phyloP scores from a whole-genome alignment of 2,888 invertebrate genomes.

The Entomobrya multifasciata region DNA sequence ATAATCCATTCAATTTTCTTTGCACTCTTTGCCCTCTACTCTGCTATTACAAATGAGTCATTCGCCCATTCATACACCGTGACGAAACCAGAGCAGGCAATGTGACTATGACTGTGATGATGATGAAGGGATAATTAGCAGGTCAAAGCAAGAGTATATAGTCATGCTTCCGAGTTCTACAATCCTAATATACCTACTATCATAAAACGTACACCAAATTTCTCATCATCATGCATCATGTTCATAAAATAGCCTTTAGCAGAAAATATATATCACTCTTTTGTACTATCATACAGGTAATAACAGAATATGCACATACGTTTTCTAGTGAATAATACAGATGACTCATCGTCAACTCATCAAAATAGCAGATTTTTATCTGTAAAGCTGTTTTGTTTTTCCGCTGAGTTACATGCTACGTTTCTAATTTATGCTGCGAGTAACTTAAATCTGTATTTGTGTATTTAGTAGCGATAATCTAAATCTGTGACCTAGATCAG shows the following conservation, averaged over 20 bases:
- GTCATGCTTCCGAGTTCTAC: not conserved
- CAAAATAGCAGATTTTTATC: slow-evolving; percentile 23
- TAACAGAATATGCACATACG: too few relatives aligned
- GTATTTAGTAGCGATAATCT: not conserved
- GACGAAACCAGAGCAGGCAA: slow-evolving; percentile 32
- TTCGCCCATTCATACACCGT: slow-evolving; percentile 14
- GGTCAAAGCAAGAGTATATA: slow-evolving; percentile 4
- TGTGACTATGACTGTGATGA: not conserved
- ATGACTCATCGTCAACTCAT: slow-evolving; percentile 40
- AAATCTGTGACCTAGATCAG: slow-evolving; percentile 2
- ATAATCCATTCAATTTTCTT: too few relatives aligned
- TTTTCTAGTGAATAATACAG: not conserved
- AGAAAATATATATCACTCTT: not conserved
- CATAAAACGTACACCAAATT: not conserved
- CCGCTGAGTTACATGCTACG: not conserved
- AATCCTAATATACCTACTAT: not conserved
- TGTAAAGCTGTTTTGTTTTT: slow-evolving; percentile 7
- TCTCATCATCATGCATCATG: slow-evolving; percentile 2
- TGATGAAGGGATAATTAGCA: slow-evolving; percentile 25
- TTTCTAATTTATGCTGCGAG: slow-evolving; percentile 33
- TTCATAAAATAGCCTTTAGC: not conserved
- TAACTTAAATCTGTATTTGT: not conserved
- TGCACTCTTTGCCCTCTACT: not conserved
- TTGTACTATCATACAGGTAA: not conserved
- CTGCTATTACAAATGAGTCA: not conserved